Evolutionary conservation across 2,888 invertebrate species (phyloP).

Genomic region (Meteorus colon): DNA sequence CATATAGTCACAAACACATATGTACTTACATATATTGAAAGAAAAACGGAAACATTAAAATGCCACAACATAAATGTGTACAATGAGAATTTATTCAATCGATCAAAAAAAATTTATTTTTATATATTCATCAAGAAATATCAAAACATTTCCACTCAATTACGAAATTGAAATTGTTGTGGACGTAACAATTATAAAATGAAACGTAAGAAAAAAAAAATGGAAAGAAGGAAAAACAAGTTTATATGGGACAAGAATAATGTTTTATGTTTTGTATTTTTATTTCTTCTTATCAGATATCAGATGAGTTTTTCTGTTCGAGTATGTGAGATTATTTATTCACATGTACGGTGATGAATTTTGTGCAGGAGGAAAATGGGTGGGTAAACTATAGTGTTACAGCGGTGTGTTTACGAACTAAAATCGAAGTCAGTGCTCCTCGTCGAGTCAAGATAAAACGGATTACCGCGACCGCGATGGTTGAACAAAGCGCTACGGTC

Average conservation of each 20-base stretch:
- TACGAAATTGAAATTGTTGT: too few species aligned
- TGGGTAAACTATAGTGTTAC: conserved; percentile 34
- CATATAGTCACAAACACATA: conserved; percentile 30
- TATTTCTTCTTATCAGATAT: too few species aligned
- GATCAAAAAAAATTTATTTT: not conserved
- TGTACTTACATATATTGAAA: conserved; percentile 1
- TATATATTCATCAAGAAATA: too few species aligned
- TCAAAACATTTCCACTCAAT: too few species aligned
- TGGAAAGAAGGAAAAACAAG: too few species aligned
- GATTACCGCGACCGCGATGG: conserved; percentile 40
- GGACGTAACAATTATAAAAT: too few species aligned
- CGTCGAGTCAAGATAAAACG: conserved; percentile 48
- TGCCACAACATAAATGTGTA: not conserved
- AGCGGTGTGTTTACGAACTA: conserved; percentile 31
- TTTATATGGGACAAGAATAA: too few species aligned
- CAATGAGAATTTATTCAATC: not conserved
- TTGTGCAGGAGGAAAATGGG: not conserved
- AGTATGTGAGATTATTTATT: not conserved
- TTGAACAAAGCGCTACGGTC: conserved; percentile 36
- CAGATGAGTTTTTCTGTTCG: too few species aligned
- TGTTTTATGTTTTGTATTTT: too few species aligned
- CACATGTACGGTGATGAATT: not conserved
- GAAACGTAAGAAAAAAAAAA: too few species aligned
- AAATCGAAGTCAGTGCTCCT: conserved; percentile 26
- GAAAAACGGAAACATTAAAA: conserved; percentile 17